Conservation (phyloP, 1,140 invertebrate species). For the Heliconius congener region DNA sequence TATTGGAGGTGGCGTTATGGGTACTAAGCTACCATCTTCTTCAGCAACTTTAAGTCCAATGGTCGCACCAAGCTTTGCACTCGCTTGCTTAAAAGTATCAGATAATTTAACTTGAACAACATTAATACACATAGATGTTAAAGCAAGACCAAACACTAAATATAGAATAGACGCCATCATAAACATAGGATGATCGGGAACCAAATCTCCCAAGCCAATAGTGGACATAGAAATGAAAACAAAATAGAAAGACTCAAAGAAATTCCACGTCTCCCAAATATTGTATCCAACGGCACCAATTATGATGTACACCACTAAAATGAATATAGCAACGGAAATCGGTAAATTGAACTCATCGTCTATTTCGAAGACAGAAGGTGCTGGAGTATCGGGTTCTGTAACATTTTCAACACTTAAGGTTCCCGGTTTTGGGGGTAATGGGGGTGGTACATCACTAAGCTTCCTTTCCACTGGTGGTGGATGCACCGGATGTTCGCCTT, state of each 20-base stretch:
- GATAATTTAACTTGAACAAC: constrained; percentile 94
- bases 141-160: constrained; percentile 94
- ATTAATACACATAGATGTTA: constrained; percentile 98
- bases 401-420: constrained; percentile 56
- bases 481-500: constrained; percentile 39
- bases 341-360: constrained; percentile 97
- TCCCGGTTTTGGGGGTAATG: constrained; percentile 69
- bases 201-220: constrained; percentile 95
- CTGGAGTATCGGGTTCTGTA: constrained; percentile 86
- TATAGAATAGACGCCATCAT: constrained; percentile 97
- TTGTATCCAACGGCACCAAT: constrained; percentile 90
- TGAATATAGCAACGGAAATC: constrained; percentile 90
- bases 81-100: constrained; percentile 92
- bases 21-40: constrained; percentile 82
- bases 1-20: constrained; percentile 69
- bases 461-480: constrained; percentile 59
- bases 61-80: constrained; percentile 92
- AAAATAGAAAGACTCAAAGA: constrained; percentile 96
- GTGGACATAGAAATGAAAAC: constrained; percentile 97
- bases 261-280: constrained; percentile 90
- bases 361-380: constrained; percentile 86
- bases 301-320: constrained; percentile 92
- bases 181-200: constrained; percentile 93
- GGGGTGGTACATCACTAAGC: constrained; percentile 66
- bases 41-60: constrained; percentile 89